These are phyloP conservation scores for Neostethus bicornis DNA, from an alignment of 2,797 vertebrate genomes.

Conservation along the genomic window DNA sequence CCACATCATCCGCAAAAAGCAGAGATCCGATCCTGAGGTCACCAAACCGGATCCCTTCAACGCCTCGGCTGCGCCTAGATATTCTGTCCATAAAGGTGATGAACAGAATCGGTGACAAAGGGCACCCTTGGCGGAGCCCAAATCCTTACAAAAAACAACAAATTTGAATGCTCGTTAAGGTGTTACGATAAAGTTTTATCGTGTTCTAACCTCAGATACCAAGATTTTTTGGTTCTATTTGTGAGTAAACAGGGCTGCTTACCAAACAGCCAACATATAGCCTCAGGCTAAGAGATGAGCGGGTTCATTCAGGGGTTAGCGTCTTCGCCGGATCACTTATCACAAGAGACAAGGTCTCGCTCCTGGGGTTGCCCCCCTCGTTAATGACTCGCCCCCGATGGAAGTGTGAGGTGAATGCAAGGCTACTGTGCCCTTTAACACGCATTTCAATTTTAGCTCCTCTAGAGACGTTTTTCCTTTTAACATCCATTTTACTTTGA, in stretches of 20 bases:
- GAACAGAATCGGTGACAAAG: too few relatives aligned
- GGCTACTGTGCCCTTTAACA: slow-evolving; percentile 30
- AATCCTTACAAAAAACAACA: too few relatives aligned
- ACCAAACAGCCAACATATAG: slow-evolving; percentile 21
- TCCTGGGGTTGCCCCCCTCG: slow-evolving; percentile 33
- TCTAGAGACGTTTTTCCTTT: slow-evolving; percentile 43
- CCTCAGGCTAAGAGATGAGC: slow-evolving; percentile 42
- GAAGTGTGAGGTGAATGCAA: slow-evolving; percentile 54
- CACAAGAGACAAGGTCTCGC: slow-evolving; percentile 62
- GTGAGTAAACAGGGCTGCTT: slow-evolving; percentile 13
- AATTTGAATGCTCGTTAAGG: too few relatives aligned
- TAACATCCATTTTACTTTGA: slow-evolving; percentile 66
- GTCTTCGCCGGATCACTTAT: slow-evolving; percentile 57
- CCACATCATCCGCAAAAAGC: too few relatives aligned
- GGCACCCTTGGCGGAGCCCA: too few relatives aligned
- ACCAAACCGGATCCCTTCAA: too few relatives aligned
- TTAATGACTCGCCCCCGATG: slow-evolving; percentile 59
- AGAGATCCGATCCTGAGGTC: too few relatives aligned
- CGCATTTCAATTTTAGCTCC: slow-evolving; percentile 55
- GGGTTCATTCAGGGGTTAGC: slow-evolving; percentile 60
- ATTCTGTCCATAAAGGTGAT: too few relatives aligned
- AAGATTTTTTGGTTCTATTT: too few relatives aligned
- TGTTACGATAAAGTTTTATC: too few relatives aligned
- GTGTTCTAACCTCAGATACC: background rate
- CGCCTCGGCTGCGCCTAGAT: too few relatives aligned